Evolutionary conservation across 2,888 invertebrate genomes (phyloP).

Genomic region (Ochropleura plecta): DNA sequence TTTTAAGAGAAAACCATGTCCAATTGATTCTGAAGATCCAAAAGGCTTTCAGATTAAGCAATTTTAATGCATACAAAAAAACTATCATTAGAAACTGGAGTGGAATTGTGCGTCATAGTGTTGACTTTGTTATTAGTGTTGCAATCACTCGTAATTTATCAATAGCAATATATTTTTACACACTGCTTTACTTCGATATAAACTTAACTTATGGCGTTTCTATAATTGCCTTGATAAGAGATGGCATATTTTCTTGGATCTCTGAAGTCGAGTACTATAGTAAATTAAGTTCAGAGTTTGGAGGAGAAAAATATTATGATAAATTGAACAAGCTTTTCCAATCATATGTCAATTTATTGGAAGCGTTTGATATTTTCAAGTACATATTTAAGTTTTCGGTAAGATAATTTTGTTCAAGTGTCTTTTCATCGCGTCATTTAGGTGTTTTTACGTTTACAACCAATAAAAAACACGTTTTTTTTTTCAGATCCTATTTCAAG

Average conservation of each 20-base stretch:
- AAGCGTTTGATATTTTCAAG: slow-evolving; percentile 32
- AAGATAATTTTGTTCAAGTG: not conserved
- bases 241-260: slow-evolving; percentile 29
- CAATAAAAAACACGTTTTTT: not conserved
- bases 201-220: slow-evolving; percentile 9
- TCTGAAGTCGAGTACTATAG: slow-evolving; percentile 10
- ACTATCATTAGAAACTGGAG: slow-evolving; percentile 19
- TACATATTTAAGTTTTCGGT: slow-evolving; percentile 23
- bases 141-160: not conserved
- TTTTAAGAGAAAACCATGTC: slow-evolving; percentile 12
- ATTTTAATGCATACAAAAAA: slow-evolving; percentile 11
- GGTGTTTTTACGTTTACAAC: no score
- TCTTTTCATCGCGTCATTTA: not conserved
- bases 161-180: slow-evolving; percentile 1
- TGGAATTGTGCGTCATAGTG: not conserved
- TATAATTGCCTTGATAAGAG: slow-evolving; percentile 25
- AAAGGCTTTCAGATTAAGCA: slow-evolving; percentile 10
- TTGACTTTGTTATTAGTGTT: not conserved
- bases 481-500: slow-evolving; percentile 20
- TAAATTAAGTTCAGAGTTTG: not conserved
- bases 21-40: slow-evolving; percentile 31
- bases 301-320: slow-evolving; percentile 1
- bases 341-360: slow-evolving; percentile 15
- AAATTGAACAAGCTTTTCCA: slow-evolving; percentile 9
- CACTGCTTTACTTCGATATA: slow-evolving; percentile 25